Evolutionary conservation across 2,113 vertebrate species (phyloP).

Genomic region (Dipodomys spectabilis): DNA sequence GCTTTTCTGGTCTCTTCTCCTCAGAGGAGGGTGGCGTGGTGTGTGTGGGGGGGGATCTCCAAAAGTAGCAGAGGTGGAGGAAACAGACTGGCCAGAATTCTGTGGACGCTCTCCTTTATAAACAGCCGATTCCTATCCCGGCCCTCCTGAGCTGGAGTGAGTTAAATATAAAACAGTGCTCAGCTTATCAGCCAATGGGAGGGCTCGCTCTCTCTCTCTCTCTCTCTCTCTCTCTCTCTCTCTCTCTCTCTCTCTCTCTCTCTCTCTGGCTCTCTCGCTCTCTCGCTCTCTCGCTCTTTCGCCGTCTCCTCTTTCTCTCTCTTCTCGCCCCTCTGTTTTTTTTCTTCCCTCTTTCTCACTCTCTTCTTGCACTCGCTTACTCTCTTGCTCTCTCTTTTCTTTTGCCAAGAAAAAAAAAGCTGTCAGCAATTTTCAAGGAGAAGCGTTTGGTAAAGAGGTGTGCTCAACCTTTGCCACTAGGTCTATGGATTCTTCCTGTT

Average conservation of each 20-base stretch:
- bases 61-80: constrained; percentile 64
- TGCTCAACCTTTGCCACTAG: constrained; percentile 80
- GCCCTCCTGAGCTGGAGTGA: constrained; percentile 79
- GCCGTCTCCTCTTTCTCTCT: no score
- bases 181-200: constrained; percentile 85
- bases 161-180: constrained; percentile 93
- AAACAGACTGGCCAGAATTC: constrained; percentile 42
- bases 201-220: not conserved
- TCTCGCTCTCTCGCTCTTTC: no score
- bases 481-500: constrained; percentile 45
- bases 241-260: no score
- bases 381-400: not conserved
- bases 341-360: no score
- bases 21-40: not conserved
- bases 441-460: constrained; percentile 73
- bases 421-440: constrained; percentile 85
- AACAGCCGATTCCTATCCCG: constrained; percentile 75
- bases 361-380: no score
- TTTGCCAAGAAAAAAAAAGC: constrained; percentile 78
- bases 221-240: no score
- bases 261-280: no score
- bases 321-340: no score
- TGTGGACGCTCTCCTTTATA: constrained; percentile 80
- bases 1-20: not conserved
- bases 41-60: constrained; percentile 39